These are phyloP conservation scores for Cataglyphis hispanica DNA, from an alignment of 1,140 invertebrate species.

Conservation along the genomic window DNA sequence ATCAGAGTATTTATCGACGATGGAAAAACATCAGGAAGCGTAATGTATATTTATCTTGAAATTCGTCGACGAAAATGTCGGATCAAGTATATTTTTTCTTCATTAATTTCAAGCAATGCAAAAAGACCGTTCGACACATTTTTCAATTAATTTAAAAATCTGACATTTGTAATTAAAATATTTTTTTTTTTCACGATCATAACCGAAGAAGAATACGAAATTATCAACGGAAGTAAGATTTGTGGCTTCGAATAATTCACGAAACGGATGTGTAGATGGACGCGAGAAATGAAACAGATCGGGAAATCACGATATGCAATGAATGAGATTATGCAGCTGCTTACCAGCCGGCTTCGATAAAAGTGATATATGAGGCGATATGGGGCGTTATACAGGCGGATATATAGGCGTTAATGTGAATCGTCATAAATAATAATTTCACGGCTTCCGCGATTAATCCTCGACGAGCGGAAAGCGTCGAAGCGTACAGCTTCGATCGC, in stretches of 20 bases:
- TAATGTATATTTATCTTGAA: neutral
- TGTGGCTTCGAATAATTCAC: neutral
- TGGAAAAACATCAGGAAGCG: slow-evolving; percentile 18
- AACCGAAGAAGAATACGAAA: neutral
- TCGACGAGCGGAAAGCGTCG: neutral
- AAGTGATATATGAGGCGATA: slow-evolving; percentile 43
- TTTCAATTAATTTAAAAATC: neutral
- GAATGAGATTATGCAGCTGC: slow-evolving; percentile 63
- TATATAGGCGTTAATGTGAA: slow-evolving; percentile 26
- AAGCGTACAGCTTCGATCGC: no score
- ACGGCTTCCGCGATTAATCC: slow-evolving; percentile 59
- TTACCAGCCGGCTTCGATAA: slow-evolving; percentile 42
- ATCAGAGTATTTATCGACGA: neutral
- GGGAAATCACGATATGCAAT: slow-evolving; percentile 52
- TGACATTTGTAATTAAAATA: neutral
- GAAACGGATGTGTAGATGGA: slow-evolving; percentile 15
- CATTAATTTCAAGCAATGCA: neutral
- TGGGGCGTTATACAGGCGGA: no score
- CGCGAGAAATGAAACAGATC: slow-evolving; percentile 1
- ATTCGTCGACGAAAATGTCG: neutral
- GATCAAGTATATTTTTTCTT: slow-evolving; percentile 4
- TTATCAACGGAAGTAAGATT: neutral
- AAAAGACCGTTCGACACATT: neutral
- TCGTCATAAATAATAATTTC: slow-evolving; percentile 73
- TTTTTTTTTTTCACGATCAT: neutral